phyloP scores from a whole-genome alignment of 2,113 vertebrate species.

The Neolamprologus sp. region DNA sequence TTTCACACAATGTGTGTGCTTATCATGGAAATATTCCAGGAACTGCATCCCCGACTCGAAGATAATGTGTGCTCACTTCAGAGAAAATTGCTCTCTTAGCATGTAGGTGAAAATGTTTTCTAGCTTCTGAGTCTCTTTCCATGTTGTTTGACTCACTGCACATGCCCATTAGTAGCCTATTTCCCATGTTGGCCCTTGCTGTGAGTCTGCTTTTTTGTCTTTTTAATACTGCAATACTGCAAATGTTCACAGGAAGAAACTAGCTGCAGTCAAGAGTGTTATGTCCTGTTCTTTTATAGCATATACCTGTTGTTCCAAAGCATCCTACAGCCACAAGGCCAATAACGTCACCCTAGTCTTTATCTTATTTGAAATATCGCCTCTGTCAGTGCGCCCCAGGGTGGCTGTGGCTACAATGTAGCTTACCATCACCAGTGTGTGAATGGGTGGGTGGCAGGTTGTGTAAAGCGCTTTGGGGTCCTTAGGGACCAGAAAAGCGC shows the following conservation, averaged over 20 bases:
- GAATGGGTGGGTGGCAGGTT: rapidly evolving
- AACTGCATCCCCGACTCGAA: background rate
- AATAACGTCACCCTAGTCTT: background rate
- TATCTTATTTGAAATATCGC: background rate
- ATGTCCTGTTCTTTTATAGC: background rate
- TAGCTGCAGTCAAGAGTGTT: background rate
- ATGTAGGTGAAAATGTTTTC: background rate
- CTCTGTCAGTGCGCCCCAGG: background rate
- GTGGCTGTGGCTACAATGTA: background rate
- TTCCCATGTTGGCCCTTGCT: rapidly evolving
- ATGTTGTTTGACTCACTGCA: background rate
- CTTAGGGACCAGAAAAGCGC: background rate
- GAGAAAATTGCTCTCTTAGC: background rate
- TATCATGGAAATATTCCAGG: background rate
- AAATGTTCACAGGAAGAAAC: background rate
- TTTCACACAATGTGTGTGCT: background rate
- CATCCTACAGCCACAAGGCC: background rate
- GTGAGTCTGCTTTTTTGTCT: background rate
- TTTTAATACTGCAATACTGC: background rate
- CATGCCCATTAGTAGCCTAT: background rate
- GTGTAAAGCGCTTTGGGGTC: background rate
- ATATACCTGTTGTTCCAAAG: background rate
- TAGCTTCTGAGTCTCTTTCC: background rate
- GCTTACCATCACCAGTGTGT: background rate
- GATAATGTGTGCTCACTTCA: background rate